Evolutionary conservation across 1,140 invertebrate genomes (phyloP), one percentile per base, ranked within the genome.

Genomic region (Nebria ingens): DNA sequence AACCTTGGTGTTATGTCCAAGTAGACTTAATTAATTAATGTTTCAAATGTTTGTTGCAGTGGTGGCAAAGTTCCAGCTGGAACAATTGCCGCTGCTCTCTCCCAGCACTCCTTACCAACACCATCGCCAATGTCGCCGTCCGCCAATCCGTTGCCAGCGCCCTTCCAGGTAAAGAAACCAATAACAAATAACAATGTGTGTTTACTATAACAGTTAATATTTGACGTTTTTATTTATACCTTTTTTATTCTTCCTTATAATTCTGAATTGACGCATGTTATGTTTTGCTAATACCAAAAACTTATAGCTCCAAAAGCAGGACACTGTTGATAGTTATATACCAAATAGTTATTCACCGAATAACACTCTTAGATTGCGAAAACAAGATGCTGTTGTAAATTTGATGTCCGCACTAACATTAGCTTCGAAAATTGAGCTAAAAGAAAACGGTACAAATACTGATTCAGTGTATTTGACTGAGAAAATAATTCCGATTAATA

Each of bases 61-160:
- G 77, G 79, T 62, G 73, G 74, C 13, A 81, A 79, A 66, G 69
- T 79, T 57, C 84, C 85, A 34, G 75, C 76, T 21, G 80, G 79
- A 64, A 76, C 81, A 2, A 83, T 86, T 56, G 80, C 83, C 21
- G 78, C 83, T 15, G 79, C 83, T 6, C 68, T 85, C 25, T 68
- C 76, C n/a, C 72, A 67, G 55, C 66, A 66, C 56, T 71, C 69
- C 15, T 62, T 68, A 23, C 67, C 68, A 52, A 53, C 65, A 34
- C 52, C 66, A 62, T 73, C 77, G 17, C 76, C 80, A 50, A 64
- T 81, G 12, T 76, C 81, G 19, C 76, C 77, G 54, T 68, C 73
- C 12, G 60, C 72, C 22, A 74, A 70, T 53, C 55, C 34, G 21
- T 63, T 57, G 22, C 59, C 65, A 38, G 58, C 64, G 19, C 61